Conservation (phyloP, 1,140 invertebrate species). For the Adelges cooleyi region DNA sequence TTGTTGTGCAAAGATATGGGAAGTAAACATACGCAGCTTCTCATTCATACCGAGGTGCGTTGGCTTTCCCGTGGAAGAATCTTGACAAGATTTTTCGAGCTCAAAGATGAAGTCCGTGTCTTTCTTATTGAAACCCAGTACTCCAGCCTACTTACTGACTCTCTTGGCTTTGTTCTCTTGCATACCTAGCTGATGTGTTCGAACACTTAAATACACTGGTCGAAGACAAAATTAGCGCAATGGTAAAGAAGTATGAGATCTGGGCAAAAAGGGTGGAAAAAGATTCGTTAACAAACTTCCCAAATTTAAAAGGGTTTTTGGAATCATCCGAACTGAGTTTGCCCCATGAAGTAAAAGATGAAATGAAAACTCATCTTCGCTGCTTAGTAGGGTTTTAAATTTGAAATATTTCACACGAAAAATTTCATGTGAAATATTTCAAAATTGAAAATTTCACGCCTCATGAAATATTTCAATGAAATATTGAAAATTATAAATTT, state of each 20-base stretch:
- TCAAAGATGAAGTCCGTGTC: slow-evolving; percentile 33
- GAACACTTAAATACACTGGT: slow-evolving; percentile 22
- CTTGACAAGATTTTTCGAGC: slow-evolving; percentile 37
- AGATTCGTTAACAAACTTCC: neutral
- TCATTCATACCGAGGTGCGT: slow-evolving; percentile 36
- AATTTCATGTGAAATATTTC: too few species aligned
- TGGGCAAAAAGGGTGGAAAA: slow-evolving; percentile 5
- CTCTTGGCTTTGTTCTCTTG: neutral
- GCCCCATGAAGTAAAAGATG: neutral
- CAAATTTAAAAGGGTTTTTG: neutral
- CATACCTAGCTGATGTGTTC: slow-evolving; percentile 8
- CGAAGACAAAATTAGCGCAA: slow-evolving; percentile 34
- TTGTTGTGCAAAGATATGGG: slow-evolving; percentile 37
- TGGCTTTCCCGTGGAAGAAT: slow-evolving; percentile 38
- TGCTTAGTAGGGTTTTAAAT: too few species aligned
- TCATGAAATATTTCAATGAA: too few species aligned
- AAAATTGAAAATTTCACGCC: too few species aligned
- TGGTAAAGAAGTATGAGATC: slow-evolving; percentile 31
- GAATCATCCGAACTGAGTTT: neutral
- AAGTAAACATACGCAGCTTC: slow-evolving; percentile 36
- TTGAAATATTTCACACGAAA: too few species aligned
- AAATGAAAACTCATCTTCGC: too few species aligned
- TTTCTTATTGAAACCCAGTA: neutral
- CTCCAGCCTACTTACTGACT: neutral
- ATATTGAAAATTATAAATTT: too few species aligned